These are phyloP conservation scores for Nowickia ferox DNA, from an alignment of 2,888 invertebrate genomes.

Conservation along the genomic window DNA sequence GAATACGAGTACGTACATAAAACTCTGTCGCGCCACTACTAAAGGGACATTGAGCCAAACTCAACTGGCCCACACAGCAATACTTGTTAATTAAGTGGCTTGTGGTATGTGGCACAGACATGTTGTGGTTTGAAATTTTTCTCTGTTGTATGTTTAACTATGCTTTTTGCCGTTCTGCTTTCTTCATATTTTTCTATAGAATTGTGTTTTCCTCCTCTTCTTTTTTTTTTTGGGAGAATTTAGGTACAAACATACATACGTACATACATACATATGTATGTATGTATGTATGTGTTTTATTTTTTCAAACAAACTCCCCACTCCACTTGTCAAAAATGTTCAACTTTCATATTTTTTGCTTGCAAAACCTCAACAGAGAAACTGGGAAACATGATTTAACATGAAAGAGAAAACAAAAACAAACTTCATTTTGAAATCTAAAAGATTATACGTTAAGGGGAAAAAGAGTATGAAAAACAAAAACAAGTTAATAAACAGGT, in stretches of 20 bases:
- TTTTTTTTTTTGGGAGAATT: neutral
- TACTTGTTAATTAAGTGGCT: slow-evolving; percentile 72
- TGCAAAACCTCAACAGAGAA: slow-evolving; percentile 26
- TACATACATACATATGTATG: too few relatives aligned
- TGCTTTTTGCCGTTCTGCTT: slow-evolving; percentile 14
- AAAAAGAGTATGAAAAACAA: slow-evolving; percentile 11
- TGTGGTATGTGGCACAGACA: slow-evolving; percentile 70
- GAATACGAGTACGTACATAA: too few relatives aligned
- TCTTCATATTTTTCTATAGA: slow-evolving; percentile 59
- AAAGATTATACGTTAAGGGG: neutral
- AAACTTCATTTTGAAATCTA: slow-evolving; percentile 12
- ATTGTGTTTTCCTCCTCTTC: slow-evolving; percentile 2
- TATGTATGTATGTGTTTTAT: neutral
- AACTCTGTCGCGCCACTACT: slow-evolving; percentile 57
- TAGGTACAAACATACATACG: neutral
- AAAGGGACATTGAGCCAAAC: slow-evolving; percentile 63
- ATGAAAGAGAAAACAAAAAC: neutral
- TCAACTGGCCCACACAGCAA: slow-evolving; percentile 65
- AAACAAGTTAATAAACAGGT: slow-evolving; percentile 51
- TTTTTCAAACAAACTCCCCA: slow-evolving; percentile 18
- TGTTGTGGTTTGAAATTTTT: slow-evolving; percentile 62
- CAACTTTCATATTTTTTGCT: slow-evolving; percentile 27
- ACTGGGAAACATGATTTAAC: slow-evolving; percentile 26
- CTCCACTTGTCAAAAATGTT: slow-evolving; percentile 58
- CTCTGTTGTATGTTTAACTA: slow-evolving; percentile 50